Base-by-base conservation (phyloP, 2,888 invertebrate genomes). In the Drosophila birchii region DNA sequence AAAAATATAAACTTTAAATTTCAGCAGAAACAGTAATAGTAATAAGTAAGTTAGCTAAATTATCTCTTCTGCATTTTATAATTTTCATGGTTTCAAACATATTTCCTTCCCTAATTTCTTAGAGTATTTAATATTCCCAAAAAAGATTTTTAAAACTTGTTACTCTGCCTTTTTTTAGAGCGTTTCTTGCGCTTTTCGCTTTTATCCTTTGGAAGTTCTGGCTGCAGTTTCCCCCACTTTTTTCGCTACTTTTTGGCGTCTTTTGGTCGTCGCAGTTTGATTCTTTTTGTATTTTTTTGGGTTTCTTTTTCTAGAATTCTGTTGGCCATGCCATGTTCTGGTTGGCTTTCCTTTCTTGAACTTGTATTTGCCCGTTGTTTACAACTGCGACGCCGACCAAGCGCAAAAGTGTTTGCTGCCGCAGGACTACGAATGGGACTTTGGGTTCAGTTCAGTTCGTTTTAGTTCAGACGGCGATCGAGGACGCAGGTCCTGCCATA, bases 391-490 rank as follows among this genome's bases (percentile, higher is more conserved):
- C 86, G 83, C 74, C 83, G 86, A 63, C 83, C 80, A 82, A 84
- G 83, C 78, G 88, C 80, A 87, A 85, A 84, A 84, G 86, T 85
- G 88, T 87, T 84, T 85, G 80, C 82, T 81, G 82, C 82, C 87
- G 85, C 82, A 79, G 79, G 81, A 81, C 81, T 62, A 76, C 64
- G 45, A 72, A 57, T 26, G 38, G n/a, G 41, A 62, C 18, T 51
- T 63, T 49, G 26, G 20, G 63, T 61, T 43, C 34, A 43, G 32
- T 34, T 51, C 18, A 18, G 53, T 16, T 32, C 20, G 26, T 26
- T 26, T 26, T 26, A 29, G 49, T 36, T 9, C 49, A 29, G 63
- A 36, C 45, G 45, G 32, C 49, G 49, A 56, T 55, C 32, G 49
- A 55, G 49, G 44, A 62, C 23, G 16, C 59, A 73, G 66, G 53